phyloP scores from a whole-genome alignment of 2,797 vertebrate species.

The Diglossa cyanea region DNA sequence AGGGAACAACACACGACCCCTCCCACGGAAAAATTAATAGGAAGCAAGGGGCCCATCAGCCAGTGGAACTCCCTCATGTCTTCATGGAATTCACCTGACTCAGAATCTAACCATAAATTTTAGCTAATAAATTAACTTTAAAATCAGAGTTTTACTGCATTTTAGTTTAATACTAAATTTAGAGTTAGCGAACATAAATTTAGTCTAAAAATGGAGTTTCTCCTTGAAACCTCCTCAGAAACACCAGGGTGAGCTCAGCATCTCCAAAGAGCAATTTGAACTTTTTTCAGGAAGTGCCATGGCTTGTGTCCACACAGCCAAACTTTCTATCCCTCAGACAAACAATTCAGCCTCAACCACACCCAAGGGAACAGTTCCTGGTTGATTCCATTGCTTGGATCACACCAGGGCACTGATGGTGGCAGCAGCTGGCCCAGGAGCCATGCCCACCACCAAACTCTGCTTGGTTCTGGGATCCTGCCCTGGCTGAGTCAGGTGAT shows the following conservation, averaged over 20 bases:
- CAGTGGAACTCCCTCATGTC: rapidly evolving
- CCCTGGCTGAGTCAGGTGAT: background rate
- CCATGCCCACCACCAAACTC: background rate
- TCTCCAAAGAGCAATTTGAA: background rate
- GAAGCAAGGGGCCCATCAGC: rapidly evolving
- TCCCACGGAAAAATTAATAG: rapidly evolving
- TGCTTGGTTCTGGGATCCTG: background rate
- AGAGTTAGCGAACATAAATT: background rate
- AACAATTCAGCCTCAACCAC: background rate
- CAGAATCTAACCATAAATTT: background rate
- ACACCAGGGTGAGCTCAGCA: background rate
- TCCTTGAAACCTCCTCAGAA: background rate
- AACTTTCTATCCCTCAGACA: background rate
- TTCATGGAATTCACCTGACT: background rate
- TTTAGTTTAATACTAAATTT: background rate
- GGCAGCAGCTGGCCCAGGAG: background rate
- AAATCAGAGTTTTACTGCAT: background rate
- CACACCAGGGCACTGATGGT: background rate
- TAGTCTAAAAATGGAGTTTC: rapidly evolving
- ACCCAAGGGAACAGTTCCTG: background rate
- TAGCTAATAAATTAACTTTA: too few species aligned
- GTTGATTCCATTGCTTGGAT: rapidly evolving
- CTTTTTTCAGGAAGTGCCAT: background rate
- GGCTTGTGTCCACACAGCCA: background rate
- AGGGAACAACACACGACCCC: background rate